These are phyloP conservation scores for Chlorospingus semifuscus DNA, from an alignment of 2,797 vertebrate genomes.

Conservation along the genomic window DNA sequence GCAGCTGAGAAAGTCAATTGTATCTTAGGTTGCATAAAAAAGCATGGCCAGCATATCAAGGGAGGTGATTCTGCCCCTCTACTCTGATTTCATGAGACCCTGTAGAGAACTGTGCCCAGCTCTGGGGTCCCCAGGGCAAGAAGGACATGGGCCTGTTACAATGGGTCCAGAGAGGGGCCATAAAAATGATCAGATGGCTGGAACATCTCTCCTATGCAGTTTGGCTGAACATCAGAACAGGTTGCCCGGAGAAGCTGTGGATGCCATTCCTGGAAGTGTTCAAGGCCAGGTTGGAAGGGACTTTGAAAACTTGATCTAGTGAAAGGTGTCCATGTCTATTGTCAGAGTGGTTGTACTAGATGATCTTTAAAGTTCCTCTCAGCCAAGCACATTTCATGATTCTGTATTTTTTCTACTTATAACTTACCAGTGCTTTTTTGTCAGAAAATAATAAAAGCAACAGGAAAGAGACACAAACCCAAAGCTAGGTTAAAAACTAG, in stretches of 20 bases:
- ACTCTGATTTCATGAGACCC: neutral
- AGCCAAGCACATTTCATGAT: neutral
- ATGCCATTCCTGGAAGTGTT: neutral
- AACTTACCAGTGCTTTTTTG: neutral
- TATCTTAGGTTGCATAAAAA: neutral
- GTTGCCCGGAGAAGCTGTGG: neutral
- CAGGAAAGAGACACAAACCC: neutral
- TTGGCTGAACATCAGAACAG: neutral
- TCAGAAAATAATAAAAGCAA: neutral
- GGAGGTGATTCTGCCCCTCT: fast-evolving
- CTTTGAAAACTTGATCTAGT: neutral
- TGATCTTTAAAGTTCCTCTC: neutral
- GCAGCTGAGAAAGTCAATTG: fast-evolving
- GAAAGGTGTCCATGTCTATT: neutral
- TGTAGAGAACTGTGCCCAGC: fast-evolving
- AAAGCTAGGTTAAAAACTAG: neutral
- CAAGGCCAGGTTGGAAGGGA: neutral
- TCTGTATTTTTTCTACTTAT: neutral
- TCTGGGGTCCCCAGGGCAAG: fast-evolving
- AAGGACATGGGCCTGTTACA: fast-evolving
- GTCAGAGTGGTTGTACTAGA: neutral
- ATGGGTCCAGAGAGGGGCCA: neutral
- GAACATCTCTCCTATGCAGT: neutral
- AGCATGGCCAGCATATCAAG: fast-evolving
- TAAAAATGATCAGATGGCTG: neutral